Evolutionary conservation across 1,140 invertebrate genomes (phyloP), one percentile per base, ranked within the genome.

Genomic region (Manduca sexta): DNA sequence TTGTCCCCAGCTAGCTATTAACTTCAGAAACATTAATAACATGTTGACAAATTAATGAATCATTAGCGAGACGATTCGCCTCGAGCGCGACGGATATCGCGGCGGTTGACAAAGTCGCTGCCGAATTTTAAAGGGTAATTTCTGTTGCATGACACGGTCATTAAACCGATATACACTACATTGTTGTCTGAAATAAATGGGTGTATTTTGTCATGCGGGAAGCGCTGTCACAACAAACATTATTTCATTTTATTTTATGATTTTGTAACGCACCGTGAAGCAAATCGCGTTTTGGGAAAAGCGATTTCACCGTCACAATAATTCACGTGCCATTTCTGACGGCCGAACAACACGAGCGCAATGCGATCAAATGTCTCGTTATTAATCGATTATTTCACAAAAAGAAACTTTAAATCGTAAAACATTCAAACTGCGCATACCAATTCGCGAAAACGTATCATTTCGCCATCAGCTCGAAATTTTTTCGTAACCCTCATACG

Each of bases 201-300:
- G 37, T 60, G 60, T 64, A 66, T 79, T 81, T 72, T 77, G 76
- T 79, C 63, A 82, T 74, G 76, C 74, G 71, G 74, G 68, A 67
- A 69, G 55, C 67, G 63, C 71, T 79, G 81, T 84, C 81, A 84
- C 75, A 84, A 84, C 78, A 83, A 72, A 79, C 77, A 75, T 79
- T 81, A 81, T 82, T 73, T 80, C 67, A 76, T 81, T 79, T 71
- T 67, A 71, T 75, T 63, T 81, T 81, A 83, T 74, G 75, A 71
- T 69, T 69, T 55, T 51, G 64, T 84, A 84, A 84, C 62, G 51
- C 60, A 57, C 66, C 81, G 73, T 84, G 81, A 81, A 76, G 71
- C 50, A 46, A 56, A 49, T 63, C 59, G 60, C 70, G 60, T 74
- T 80, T 75, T 61, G 62, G 69, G 42, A 61, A 72, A 71, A 72